Base-by-base conservation (phyloP, 2,888 invertebrate species). In the Calameuta filiformis region DNA sequence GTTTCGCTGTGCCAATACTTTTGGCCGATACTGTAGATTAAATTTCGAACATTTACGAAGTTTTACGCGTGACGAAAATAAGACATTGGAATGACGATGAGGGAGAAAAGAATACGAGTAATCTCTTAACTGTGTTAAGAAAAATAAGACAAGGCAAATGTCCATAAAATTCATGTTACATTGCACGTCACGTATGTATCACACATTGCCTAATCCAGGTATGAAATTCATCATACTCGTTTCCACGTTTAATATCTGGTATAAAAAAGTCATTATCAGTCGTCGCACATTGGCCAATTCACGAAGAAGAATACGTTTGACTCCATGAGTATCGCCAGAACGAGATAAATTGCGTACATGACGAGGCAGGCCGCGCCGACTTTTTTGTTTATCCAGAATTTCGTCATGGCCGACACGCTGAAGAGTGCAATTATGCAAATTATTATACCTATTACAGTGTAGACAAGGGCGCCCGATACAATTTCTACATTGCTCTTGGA, bases 401-500 rank as follows among this genome's bases (percentile, higher is more conserved):
- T 95, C 82, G 94, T 95, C n/a, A 94, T 87, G 34, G 93, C 94
- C 1, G 97, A 92, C 0, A 95, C 94, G 0, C 94, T 78, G 91
- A 96, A 96, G 11, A 98, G 93, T 9, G 94, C 93, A 1, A 93
- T 83, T 0, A 97, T 96, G 9, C 97, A 97, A 0, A 95, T 89
- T 33, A 98, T 92, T 1, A 98, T 93, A 2, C 96, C 96, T 73
- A 96, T 93, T 12, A 97, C 95, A 9, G 97, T 96, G 90, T 96
- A 98, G 85, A 95, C 95, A 69, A 98, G 94, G 1, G 97, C 96
- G 1, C 94, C 93, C 0, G 97, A 97, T 86, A 95, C 94, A 80
- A 98, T 96, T 75, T 92, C 87, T 0, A 97, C 94, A 79, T 92
- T 92, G 0, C 88, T 92, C 4, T 93, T 90, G 73, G 93, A 89